Evolutionary conservation across 1,140 invertebrate genomes (phyloP), one percentile per base, ranked within the genome.

Genomic region (Araneus ventricosus): DNA sequence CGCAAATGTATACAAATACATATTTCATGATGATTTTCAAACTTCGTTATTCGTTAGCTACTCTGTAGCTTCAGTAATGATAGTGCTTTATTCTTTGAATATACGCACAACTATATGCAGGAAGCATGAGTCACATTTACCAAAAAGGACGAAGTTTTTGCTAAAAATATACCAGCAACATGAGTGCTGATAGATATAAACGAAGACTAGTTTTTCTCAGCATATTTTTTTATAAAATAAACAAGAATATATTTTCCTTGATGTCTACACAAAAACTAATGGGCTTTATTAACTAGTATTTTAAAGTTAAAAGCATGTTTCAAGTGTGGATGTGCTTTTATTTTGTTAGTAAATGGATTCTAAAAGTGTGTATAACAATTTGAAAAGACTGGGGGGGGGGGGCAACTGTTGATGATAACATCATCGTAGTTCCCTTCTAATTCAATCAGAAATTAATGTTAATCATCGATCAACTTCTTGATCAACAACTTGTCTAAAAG

Each of bases 31-130:
- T 45, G 24, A n/a, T 45, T 84, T 82, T 45, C 27, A 84, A 41
- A 45, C 39, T 52, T 52, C 45, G 17, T 84, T 41, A 45, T 45
- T 52, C 14, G 14, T 45, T 52, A 84, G 80, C 24, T 84, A 84
- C 80, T 10, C 39, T 84, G 80, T 52, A 84, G 80, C 41, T 24
- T 84, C 27, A 14, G 20, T n/a, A 84, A 75, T 75, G 70, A 41
- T n/a, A 24, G 45, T 45, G 80, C 17, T 45, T 84, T 84, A 84
- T 84, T 84, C 39, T 84, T 84, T 84, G 39, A 84, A 84, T 84
- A 84, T 84, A 84, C 80, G 30, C 24, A 27, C 17, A 84, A 22
- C 80, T 84, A 84, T 84, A 84, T 45, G 80, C 7, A 84, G 6
- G 24, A 84, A 84, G 14, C 45, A 14, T 84, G 39, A 45, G 14